Evolutionary conservation across 2,888 invertebrate species (phyloP).

Genomic region (Mamestra brassicae): DNA sequence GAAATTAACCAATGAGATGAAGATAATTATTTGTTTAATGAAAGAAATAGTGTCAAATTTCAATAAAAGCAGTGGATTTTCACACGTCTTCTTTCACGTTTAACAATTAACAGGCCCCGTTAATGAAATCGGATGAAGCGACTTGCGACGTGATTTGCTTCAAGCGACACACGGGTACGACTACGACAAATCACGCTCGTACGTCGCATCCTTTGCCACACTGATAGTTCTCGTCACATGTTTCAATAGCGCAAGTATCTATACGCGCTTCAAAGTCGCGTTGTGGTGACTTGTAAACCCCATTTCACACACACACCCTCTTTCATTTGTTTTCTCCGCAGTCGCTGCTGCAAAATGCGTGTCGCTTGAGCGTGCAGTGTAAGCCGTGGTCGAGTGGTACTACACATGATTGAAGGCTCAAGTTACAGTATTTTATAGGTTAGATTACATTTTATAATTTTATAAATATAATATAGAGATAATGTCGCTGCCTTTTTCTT

Average conservation of each 20-base stretch:
- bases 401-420: background rate
- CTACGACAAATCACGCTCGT: background rate
- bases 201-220: background rate
- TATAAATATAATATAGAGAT: constrained; percentile 4
- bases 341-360: background rate
- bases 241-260: background rate
- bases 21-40: background rate
- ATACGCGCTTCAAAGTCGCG: background rate
- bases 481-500: constrained; percentile 11
- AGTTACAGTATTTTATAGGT: background rate
- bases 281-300: background rate
- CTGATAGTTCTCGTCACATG: background rate
- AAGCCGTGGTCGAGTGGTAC: background rate
- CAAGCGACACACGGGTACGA: background rate
- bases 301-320: background rate
- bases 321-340: background rate
- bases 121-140: background rate
- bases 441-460: background rate
- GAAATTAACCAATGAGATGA: background rate
- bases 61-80: background rate
- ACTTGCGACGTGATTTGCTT: background rate
- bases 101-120: background rate
- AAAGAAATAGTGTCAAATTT: background rate
- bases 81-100: no score
- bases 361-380: background rate